phyloP scores from a whole-genome alignment of 2,113 vertebrate species.

The Eudyptes chrysolophus region DNA sequence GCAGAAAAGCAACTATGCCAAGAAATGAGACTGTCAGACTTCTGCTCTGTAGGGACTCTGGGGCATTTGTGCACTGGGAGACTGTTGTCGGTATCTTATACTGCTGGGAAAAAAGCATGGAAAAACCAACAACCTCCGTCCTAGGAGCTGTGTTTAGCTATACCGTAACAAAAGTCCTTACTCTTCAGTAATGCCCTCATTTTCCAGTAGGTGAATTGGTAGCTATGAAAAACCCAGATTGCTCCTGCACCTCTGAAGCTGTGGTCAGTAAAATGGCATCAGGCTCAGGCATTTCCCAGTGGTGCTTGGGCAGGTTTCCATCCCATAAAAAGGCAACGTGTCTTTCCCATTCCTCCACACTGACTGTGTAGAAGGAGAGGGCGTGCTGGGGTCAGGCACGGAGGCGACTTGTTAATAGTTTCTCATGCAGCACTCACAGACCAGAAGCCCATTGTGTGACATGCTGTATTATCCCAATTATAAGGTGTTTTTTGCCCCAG shows the following conservation, averaged over 20 bases:
- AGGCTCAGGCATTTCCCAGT: neutral
- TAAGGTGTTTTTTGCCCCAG: fast-evolving
- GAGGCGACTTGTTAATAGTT: neutral
- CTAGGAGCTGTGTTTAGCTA: neutral
- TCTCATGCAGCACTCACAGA: neutral
- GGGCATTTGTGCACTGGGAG: neutral
- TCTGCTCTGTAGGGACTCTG: neutral
- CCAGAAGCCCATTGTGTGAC: neutral
- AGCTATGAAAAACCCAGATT: neutral
- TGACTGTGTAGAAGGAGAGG: neutral
- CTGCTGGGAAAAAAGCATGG: neutral
- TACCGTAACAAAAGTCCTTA: neutral
- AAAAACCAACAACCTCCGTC: neutral
- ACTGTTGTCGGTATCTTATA: neutral
- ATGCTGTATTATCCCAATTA: neutral
- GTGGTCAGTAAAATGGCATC: neutral
- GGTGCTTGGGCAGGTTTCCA: neutral
- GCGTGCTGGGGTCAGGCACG: neutral
- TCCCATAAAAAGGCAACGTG: fast-evolving
- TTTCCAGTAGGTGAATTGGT: neutral
- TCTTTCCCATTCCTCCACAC: neutral
- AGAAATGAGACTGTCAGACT: neutral
- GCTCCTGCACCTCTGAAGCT: neutral
- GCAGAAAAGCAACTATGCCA: neutral
- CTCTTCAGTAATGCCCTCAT: neutral